These are phyloP conservation scores for Macrotis lagotis DNA, from an alignment of 2,113 vertebrate genomes.

Conservation along the genomic window DNA sequence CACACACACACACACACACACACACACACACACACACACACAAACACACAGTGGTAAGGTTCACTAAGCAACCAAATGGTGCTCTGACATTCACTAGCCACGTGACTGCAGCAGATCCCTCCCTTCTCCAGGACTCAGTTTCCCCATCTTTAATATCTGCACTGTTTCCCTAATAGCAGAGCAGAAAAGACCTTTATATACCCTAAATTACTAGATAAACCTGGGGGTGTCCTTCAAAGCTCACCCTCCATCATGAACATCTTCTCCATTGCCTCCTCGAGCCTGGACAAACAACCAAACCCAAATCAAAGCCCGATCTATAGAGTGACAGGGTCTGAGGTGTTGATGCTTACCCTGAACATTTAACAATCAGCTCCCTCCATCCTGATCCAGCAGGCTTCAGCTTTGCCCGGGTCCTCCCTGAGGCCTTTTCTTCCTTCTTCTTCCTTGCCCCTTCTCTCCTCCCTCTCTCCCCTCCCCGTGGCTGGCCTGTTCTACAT, in stretches of 20 bases:
- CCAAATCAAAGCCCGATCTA: neutral
- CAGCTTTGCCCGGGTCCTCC: neutral
- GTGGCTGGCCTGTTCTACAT: no score
- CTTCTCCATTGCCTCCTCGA: neutral
- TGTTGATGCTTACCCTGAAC: neutral
- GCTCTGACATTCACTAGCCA: neutral
- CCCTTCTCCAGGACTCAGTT: neutral
- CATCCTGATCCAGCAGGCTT: neutral
- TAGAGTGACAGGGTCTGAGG: neutral
- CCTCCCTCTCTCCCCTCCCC: neutral
- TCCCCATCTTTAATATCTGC: neutral
- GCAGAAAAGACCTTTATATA: no score
- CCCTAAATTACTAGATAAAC: neutral
- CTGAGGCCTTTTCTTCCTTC: neutral
- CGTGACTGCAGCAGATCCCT: neutral
- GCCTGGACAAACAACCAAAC: neutral
- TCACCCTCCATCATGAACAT: neutral
- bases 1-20: no score
- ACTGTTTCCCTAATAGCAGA: no score
- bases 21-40: no score
- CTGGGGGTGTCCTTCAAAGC: neutral
- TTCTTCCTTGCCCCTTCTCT: neutral
- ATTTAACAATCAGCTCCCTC: neutral
- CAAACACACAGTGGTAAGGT: no score
- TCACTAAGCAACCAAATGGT: no score